phyloP scores from a whole-genome alignment of 2,113 vertebrate species.

The Chamaetylas fuelleborni region DNA sequence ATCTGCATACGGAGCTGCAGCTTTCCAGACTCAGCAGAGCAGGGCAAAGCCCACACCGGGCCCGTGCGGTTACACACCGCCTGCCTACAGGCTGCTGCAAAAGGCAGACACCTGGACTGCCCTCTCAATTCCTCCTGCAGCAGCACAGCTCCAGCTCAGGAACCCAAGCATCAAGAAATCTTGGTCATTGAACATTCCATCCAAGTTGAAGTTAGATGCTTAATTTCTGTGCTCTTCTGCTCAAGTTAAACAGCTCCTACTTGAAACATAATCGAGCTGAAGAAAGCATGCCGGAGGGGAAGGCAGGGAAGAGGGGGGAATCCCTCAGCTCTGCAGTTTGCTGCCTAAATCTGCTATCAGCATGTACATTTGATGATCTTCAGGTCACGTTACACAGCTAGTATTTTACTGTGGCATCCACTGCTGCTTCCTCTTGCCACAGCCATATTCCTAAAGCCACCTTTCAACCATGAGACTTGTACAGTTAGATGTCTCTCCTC shows the following conservation, averaged over 20 bases:
- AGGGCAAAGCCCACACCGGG: fast-evolving
- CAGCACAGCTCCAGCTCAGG: neutral
- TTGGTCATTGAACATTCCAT: fast-evolving
- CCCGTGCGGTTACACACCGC: fast-evolving
- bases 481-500: neutral
- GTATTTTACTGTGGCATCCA: neutral
- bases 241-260: neutral
- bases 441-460: neutral
- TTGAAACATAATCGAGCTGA: neutral
- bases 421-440: neutral
- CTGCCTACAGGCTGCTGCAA: neutral
- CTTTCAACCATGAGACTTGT: neutral
- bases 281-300: neutral
- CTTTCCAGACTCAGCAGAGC: neutral
- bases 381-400: neutral
- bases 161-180: neutral
- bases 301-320: neutral
- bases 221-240: neutral
- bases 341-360: neutral
- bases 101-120: neutral
- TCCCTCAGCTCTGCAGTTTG: neutral
- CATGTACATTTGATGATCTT: neutral
- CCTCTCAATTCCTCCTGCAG: neutral
- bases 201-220: neutral
- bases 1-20: neutral